Percentiles rank a stretch among this genome's conserved stretches.
phyloP scores from a whole-genome alignment of 1,140 invertebrate species.

The Caenorhabditis briggsae region DNA sequence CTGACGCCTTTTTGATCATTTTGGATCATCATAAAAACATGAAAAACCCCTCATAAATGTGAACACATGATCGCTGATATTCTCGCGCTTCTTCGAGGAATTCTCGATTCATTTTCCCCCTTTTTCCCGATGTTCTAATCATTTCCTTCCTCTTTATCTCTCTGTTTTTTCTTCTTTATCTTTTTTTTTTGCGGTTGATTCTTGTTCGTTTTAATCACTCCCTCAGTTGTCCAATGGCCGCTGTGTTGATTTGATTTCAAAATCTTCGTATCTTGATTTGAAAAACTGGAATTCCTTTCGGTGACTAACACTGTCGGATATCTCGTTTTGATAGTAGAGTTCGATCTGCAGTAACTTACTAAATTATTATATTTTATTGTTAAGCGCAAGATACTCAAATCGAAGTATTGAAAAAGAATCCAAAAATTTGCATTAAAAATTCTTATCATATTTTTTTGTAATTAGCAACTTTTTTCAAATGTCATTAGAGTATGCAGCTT shows the following conservation, averaged over 20 bases:
- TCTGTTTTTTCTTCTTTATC: background rate
- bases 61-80: constrained; percentile 42
- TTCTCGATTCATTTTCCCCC: constrained; percentile 25
- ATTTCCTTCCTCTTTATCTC: background rate
- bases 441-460: too few species aligned
- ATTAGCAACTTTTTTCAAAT: too few species aligned
- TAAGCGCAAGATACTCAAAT: too few species aligned
- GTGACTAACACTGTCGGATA: constrained; percentile 9
- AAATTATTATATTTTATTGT: too few species aligned
- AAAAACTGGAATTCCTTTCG: background rate
- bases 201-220: constrained; percentile 48
- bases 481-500: too few species aligned
- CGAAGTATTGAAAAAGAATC: too few species aligned
- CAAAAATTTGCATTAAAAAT: too few species aligned
- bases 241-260: constrained; percentile 34
- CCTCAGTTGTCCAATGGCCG: constrained; percentile 1
- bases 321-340: too few species aligned
- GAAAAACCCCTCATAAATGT: background rate
- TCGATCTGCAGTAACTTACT: too few species aligned
- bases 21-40: constrained; percentile 38
- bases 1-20: constrained; percentile 21
- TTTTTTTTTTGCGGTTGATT: background rate
- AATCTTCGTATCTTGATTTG: background rate
- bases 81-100: constrained; percentile 2
- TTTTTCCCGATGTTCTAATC: constrained; percentile 13